Percentiles rank a stretch among this genome's conserved stretches.
These are phyloP conservation scores for Euborellia annulipes DNA, from an alignment of 1,140 invertebrate genomes.

Conservation along the genomic window DNA sequence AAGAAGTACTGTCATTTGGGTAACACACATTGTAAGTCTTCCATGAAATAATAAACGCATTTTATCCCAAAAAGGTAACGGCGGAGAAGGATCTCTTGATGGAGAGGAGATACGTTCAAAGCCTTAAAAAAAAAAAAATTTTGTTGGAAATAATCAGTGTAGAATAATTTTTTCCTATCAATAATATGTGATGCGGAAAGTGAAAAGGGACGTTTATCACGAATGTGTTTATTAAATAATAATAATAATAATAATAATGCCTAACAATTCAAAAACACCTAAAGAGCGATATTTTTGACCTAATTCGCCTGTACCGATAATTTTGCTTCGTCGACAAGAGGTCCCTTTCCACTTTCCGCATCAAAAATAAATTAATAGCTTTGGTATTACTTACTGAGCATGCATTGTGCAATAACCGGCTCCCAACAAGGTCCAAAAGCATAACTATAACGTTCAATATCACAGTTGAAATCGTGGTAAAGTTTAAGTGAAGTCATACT, in stretches of 20 bases:
- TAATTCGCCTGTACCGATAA: no score
- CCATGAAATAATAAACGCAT: constrained; percentile 85
- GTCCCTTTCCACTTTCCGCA: no score
- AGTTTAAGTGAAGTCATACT: constrained; percentile 92
- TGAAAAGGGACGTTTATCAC: no score
- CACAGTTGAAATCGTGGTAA: constrained; percentile 95
- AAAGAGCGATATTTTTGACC: no score
- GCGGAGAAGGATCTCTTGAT: constrained; percentile 82
- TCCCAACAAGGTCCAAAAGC: constrained; percentile 99
- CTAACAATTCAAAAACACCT: no score
- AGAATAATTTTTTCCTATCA: constrained; percentile 3
- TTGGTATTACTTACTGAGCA: constrained; percentile 61
- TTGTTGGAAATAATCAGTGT: constrained; percentile 2
- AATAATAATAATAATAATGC: no score
- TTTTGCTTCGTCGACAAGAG: no score
- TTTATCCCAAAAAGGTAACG: constrained; percentile 96
- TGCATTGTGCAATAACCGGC: constrained; percentile 89
- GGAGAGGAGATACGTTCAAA: constrained; percentile 75
- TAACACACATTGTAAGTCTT: constrained; percentile 68
- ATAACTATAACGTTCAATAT: constrained; percentile 71
- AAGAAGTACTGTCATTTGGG: constrained; percentile 71
- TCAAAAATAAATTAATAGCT: no score
- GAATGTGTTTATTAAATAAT: no score
- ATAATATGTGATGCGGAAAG: no score
- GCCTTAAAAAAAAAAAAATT: constrained; percentile 33